Evolutionary conservation across 2,888 invertebrate species (phyloP), one percentile per base, ranked within the genome.

Genomic region (Tiliacea citrago): DNA sequence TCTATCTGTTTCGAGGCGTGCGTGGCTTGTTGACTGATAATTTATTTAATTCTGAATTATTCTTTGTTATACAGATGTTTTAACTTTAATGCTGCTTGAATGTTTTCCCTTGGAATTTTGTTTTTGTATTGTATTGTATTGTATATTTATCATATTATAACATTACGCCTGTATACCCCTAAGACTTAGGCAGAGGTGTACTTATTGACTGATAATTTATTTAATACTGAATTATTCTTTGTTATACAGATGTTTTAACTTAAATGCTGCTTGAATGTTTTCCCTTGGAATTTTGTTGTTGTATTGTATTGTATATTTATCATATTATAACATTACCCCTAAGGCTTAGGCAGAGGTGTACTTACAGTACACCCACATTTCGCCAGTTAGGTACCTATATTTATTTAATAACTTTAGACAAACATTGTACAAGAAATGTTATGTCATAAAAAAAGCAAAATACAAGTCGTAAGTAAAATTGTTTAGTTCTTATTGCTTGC

Each of bases 11-110:
- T 72, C 35, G 67, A 73, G 71, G 75, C 67, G 81, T 75, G 87
- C 83, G 84, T 87, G 86, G 83, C 87, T 87, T 88, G 85, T 88
- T 82, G 88, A 86, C 84, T 87, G 82, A 75, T 82, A 81, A 69
- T 5, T 3, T 35, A 35, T 35, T 35, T 35, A 39, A 39, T 39
- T 4, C 39, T 39, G 39, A 77, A 77, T 29, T 29, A 29, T 29
- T 29, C 60, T 18, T 58, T 45, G 35, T 67, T 12, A 42, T 24
- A 57, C 49, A 47, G 60, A 61, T 29, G 47, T 79, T 69, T 53
- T 21, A 79, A 29, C n/a, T 42, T 49, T 45, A 9, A 42, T 29
- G 29, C 9, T 29, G 21, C 13, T 39, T 21, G 16, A 47, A 45
- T 42, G 49, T 49, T 35, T 77, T 49, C 9, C 18, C 18, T 58